phyloP scores from a whole-genome alignment of 2,888 invertebrate species.

The Podabrus alpinus region DNA sequence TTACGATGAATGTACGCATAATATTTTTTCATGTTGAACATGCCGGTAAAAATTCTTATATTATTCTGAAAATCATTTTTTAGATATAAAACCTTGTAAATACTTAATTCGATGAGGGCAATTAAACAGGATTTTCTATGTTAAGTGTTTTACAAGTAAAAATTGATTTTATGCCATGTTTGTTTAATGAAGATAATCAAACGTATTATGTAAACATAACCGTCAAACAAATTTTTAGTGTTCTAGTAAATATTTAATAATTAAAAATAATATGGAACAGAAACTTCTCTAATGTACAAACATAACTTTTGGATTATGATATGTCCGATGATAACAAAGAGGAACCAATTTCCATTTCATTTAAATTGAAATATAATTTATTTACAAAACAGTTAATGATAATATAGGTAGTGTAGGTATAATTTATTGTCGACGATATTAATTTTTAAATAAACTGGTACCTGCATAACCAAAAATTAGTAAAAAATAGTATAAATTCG shows the following conservation, averaged over 20 bases:
- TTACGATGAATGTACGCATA: no score
- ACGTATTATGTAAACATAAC: background rate
- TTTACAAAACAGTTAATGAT: no score
- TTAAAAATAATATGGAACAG: background rate
- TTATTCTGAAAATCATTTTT: background rate
- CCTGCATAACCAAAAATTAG: background rate
- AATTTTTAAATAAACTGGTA: background rate
- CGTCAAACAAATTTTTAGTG: background rate
- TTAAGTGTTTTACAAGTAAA: background rate
- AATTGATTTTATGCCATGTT: background rate
- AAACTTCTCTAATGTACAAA: no score
- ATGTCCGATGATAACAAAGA: no score
- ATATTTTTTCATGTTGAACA: no score
- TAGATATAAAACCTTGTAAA: background rate
- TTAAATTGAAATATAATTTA: no score
- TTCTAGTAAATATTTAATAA: background rate
- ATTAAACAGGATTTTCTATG: background rate
- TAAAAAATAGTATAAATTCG: background rate
- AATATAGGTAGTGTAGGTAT: background rate
- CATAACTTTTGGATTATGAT: no score
- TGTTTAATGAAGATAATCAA: background rate
- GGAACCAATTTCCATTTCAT: no score
- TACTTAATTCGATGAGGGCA: background rate
- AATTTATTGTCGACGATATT: background rate
- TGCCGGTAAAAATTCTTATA: background rate